Conservation (phyloP, 1,140 invertebrate genomes). For the Maniola jurtina region DNA sequence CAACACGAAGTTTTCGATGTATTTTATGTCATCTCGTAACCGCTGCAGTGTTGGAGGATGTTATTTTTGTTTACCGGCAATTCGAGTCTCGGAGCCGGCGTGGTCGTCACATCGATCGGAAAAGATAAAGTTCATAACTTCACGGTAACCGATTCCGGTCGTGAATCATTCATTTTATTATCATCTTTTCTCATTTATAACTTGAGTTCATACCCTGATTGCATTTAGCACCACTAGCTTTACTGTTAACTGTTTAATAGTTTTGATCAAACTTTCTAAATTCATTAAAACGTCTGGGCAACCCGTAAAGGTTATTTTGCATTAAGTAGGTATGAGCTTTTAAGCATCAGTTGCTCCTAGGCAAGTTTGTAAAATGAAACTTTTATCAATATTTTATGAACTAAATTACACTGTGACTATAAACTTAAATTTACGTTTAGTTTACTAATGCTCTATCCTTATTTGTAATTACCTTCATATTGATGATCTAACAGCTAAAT, state of each 20-base stretch:
- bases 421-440: too few relatives aligned
- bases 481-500: too few relatives aligned
- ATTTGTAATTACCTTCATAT: too few relatives aligned
- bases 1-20: conserved; percentile 46
- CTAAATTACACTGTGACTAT: too few relatives aligned
- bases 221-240: too few relatives aligned
- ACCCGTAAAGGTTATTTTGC: too few relatives aligned
- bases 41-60: conserved; percentile 26
- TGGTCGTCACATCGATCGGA: conserved; percentile 35
- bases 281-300: not conserved
- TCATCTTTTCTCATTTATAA: not conserved
- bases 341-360: too few relatives aligned
- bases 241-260: too few relatives aligned
- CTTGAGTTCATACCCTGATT: not conserved
- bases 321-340: too few relatives aligned
- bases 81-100: conserved; percentile 25
- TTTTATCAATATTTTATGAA: too few relatives aligned
- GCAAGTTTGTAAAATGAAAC: too few relatives aligned
- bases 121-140: conserved; percentile 23
- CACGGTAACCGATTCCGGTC: conserved; percentile 13
- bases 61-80: conserved; percentile 43
- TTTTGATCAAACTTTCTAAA: conserved; percentile 1
- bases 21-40: conserved; percentile 42
- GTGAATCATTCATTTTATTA: not conserved
- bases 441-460: too few relatives aligned